Evolutionary conservation across 2,888 invertebrate species (phyloP), one percentile per base, ranked within the genome.

Genomic region (Orchesella flavescens): DNA sequence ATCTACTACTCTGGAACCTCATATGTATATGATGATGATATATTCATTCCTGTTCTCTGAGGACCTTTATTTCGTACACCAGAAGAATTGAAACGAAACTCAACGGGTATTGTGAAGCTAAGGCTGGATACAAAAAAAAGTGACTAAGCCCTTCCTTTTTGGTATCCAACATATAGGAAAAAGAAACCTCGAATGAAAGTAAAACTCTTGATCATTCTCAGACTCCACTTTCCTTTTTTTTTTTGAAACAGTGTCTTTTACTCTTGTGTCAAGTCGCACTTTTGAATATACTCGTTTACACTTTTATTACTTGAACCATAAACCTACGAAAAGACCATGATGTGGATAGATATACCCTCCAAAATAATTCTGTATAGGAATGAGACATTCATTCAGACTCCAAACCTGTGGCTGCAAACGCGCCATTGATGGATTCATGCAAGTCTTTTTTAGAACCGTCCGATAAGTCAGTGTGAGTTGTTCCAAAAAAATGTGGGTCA

Each of bases 161-260:
- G n/a, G 1, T 53, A n/a, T 13, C 53, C 53, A 53, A 53, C 46
- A 7, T n/a, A 53, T 53, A 53, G 61, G 61, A 61, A 57, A n/a
- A n/a, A n/a, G n/a, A n/a, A 61, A 61, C 61, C 61, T 61, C 61
- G 61, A 57, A 23, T 24, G 61, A 61, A 24, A 61, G 61, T 12
- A 61, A 24, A n/a, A 53, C 61, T 24, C 59, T 59, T 59, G n/a
- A n/a, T n/a, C 3, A 12, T 61, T 23, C 17, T 61, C 61, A 61
- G 21, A 61, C 24, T 61, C 61, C 23, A 61, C 61, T 61, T 61
- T 61, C 53, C 10, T n/a, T 57, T 23, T 61, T 61, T 61, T 12
- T n/a, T n/a, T 57, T 23, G 61, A 61, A 24, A 34, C 34, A 61
- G 61, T 24, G 34, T 34, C 9, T 24, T 23, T 46, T 10, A 10